phyloP scores from a whole-genome alignment of 2,113 vertebrate species.

The Otus sunia region DNA sequence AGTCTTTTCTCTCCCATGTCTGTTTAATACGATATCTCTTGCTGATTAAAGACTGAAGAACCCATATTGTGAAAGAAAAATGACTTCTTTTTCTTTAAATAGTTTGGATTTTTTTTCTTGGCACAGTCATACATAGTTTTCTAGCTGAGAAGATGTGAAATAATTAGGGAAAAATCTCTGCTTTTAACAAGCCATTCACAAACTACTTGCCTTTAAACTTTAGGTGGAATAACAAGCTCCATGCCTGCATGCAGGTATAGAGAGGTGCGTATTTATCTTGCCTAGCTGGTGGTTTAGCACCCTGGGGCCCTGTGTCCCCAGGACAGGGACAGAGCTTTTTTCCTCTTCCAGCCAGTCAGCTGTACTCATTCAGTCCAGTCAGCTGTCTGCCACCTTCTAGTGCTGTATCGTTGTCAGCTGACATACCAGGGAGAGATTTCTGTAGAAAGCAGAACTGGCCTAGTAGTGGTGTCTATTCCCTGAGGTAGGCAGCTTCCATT shows the following conservation, averaged over 20 bases:
- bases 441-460: not conserved
- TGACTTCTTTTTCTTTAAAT: not conserved
- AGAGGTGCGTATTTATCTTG: not conserved
- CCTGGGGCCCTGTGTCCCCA: not conserved
- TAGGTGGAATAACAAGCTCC: not conserved
- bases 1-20: not conserved
- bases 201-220: not conserved
- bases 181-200: not conserved
- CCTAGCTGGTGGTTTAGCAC: not conserved
- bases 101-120: not conserved
- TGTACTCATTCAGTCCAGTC: not conserved
- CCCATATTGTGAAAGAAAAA: not conserved
- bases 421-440: not conserved
- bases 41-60: not conserved
- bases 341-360: not conserved
- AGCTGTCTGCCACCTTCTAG: not conserved
- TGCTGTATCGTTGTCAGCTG: not conserved
- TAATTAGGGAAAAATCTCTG: not conserved
- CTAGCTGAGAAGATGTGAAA: not conserved
- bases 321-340: not conserved
- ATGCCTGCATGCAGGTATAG: not conserved
- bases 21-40: not conserved
- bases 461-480: not conserved
- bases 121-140: not conserved
- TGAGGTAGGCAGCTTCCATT: not conserved